Evolutionary conservation across 2,113 vertebrate genomes (phyloP).

Genomic region (Alethe diademata): DNA sequence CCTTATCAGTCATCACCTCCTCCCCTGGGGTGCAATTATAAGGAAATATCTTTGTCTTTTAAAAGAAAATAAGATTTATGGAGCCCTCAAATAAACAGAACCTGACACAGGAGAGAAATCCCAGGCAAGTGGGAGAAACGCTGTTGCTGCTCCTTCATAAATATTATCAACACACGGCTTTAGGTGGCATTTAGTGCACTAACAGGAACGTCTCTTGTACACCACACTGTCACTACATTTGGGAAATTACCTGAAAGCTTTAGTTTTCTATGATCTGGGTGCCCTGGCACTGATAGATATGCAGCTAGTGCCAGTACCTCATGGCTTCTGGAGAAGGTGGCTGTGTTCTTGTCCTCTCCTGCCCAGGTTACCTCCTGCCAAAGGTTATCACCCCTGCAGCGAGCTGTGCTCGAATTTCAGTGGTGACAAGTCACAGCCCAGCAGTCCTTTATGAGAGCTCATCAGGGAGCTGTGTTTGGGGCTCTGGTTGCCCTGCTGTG

Average conservation of each 20-base stretch:
- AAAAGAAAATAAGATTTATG: neutral
- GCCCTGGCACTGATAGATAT: rapidly evolving
- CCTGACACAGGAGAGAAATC: neutral
- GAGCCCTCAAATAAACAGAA: neutral
- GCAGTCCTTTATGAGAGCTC: neutral
- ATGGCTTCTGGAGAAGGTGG: neutral
- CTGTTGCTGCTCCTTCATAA: neutral
- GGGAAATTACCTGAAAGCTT: neutral
- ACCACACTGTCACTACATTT: neutral
- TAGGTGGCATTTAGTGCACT: neutral
- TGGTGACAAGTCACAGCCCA: neutral
- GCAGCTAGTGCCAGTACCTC: neutral
- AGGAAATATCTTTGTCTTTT: neutral
- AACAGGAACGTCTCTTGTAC: neutral
- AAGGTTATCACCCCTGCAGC: neutral
- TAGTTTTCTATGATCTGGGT: neutral
- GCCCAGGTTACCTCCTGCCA: neutral
- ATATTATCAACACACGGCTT: neutral
- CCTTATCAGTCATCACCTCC: neutral
- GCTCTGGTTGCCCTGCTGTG: neutral
- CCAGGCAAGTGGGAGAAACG: neutral
- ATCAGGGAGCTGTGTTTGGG: neutral
- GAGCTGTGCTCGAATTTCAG: neutral
- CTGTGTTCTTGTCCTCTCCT: neutral
- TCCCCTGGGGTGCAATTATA: rapidly evolving